Evolutionary conservation across 2,113 vertebrate genomes (phyloP), one percentile per base, ranked within the genome.

Genomic region (Salvelinus alpinus): DNA sequence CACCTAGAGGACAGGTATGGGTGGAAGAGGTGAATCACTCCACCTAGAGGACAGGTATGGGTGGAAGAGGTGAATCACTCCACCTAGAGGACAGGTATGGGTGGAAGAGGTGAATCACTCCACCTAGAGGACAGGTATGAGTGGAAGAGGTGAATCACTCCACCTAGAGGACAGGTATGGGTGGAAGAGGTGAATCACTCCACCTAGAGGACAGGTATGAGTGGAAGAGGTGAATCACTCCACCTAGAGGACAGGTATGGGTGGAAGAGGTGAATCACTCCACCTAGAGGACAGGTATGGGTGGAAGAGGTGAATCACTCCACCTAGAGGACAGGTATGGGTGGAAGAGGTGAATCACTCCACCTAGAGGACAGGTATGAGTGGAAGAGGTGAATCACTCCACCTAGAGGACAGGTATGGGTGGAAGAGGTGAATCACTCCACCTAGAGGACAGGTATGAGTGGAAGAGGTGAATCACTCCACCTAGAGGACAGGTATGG

Each of bases 381-480:
- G 25, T 25, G 25, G 25, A 25, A 25, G 25, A 25, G 25, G 25
- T 25, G 25, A 25, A 80, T 83, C 75, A 70, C 34, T 25, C 25
- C 25, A 25, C 25, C 25, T 25, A 25, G 25, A 25, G 25, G 25
- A 25, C 25, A 25, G 25, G 25, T 25, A 25, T 25, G 25, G 25
- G 25, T 25, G 25, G 25, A 25, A 25, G 25, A 25, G 25, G 25
- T 25, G 25, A 25, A 25, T 25, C 25, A 25, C 25, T 83, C 79
- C 83, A 86, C 89, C 87, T 91, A 83, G n/a, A 22, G 31, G 31
- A 34, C 5, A 5, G 31, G 31, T 34, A 34, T 5, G 47, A 3
- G 47, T 48, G 8, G 47, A 14, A 14, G 31, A 34, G 27, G 2
- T 27, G 27, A 27, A 27, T 27, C 34, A 82, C 25, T 25, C 83